Evolutionary conservation across 2,113 vertebrate species (phyloP).

Genomic region (Coregonus clupeaformis): DNA sequence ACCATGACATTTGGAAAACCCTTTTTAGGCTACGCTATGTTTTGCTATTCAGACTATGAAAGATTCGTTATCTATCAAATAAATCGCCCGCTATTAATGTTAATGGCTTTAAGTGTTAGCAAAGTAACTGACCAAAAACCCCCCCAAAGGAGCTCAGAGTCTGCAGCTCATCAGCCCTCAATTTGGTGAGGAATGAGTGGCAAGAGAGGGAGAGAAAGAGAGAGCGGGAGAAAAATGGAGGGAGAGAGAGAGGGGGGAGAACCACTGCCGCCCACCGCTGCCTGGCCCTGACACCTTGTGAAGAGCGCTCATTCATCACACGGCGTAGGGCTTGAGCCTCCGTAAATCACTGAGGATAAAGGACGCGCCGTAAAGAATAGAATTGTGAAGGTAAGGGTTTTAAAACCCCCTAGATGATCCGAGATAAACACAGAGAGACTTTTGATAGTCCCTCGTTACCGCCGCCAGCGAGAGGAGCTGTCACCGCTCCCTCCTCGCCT

Average conservation of each 20-base stretch:
- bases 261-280: conserved; percentile 22
- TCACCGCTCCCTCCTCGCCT: conserved; percentile 64
- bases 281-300: conserved; percentile 71
- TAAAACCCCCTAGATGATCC: conserved; percentile 75
- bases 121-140: not conserved
- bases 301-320: conserved; percentile 75
- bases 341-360: conserved; percentile 75
- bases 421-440: conserved; percentile 72
- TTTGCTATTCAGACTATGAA: not conserved
- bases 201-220: not conserved
- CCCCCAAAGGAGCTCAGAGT: conserved; percentile 4
- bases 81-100: not conserved
- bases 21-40: not conserved
- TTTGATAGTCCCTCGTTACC: conserved; percentile 73
- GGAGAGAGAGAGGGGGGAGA: not conserved
- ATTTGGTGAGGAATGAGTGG: conserved; percentile 29
- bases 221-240: not conserved
- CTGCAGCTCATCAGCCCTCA: conserved; percentile 39
- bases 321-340: conserved; percentile 58
- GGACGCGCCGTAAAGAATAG: conserved; percentile 68
- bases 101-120: not conserved
- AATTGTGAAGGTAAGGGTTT: conserved; percentile 75
- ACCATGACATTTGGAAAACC: not conserved
- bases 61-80: not conserved
- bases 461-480: conserved; percentile 64